Evolutionary conservation across 1,140 invertebrate genomes (phyloP), one percentile per base, ranked within the genome.

Genomic region (Maconellicoccus hirsutus): DNA sequence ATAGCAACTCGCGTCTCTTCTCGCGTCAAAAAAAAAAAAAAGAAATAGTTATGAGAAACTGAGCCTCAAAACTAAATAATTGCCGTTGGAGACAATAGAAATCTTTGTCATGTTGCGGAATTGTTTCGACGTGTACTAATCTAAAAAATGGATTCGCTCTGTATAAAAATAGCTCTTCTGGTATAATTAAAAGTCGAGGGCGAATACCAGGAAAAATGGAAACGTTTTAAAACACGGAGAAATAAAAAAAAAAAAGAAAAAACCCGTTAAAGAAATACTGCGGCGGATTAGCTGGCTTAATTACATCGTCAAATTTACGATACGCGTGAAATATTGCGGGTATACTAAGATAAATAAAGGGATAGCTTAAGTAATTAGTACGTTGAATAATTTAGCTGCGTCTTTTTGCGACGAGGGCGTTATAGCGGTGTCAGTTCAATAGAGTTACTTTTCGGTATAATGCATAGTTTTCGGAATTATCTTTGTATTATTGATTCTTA

Each of bases 311-410:
- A 52, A 52, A 52, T 52, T 52, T 52, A 52, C 42, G 42, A 52
- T 52, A 52, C 6, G 6, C 42, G 42, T 52, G 42, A 52, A 52
- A 52, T 52, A 52, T 52, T 52, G 16, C n/a, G 42, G 42, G 10
- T 52, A 52, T 33, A 14, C 33, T 14, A 19, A 52, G 42, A 52
- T 52, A 52, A 52, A 52, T 52, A 52, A 52, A 52, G 42, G 42
- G 42, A 52, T 52, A 52, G 42, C 42, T 52, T 52, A 52, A 52
- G 42, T 52, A 52, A 52, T 52, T 52, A 52, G 42, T 52, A 52
- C 42, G 3, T 14, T 14, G 42, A 52, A 52, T 52, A 52, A 52
- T 52, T 52, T 52, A 52, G 29, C 29, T 12, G 6, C n/a, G 42
- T 52, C 29, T 33, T 33, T 33, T 33, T 16, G n/a, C 6, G n/a